Evolutionary conservation across 1,140 invertebrate species (phyloP).

Genomic region (Drosophila navojoa): DNA sequence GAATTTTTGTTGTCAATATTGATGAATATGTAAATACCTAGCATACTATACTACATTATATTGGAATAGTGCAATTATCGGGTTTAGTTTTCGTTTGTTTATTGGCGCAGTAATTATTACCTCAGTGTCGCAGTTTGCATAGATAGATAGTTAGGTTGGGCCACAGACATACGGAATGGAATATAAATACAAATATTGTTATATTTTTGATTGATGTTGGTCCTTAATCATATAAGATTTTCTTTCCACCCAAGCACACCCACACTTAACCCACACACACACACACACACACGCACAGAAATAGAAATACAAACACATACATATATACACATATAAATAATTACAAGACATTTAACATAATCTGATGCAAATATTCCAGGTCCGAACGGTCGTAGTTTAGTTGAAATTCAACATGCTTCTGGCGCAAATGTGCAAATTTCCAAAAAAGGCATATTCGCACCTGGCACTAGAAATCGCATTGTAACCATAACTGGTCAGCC

Average conservation of each 20-base stretch:
- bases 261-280: slow-evolving; percentile 1
- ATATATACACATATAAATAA: slow-evolving; percentile 16
- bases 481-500: slow-evolving; percentile 96
- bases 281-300: too few species aligned
- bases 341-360: slow-evolving; percentile 60
- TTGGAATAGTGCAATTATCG: slow-evolving; percentile 53
- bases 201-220: not conserved
- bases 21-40: slow-evolving; percentile 14
- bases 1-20: slow-evolving; percentile 58
- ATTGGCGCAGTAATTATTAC: slow-evolving; percentile 52
- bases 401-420: slow-evolving; percentile 98
- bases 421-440: slow-evolving; percentile 99
- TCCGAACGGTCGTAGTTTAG: slow-evolving; percentile 96
- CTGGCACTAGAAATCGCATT: slow-evolving; percentile 97
- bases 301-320: slow-evolving; percentile 12
- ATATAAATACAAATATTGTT: not conserved
- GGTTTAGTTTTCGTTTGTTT: slow-evolving; percentile 53
- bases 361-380: slow-evolving; percentile 85
- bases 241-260: not conserved
- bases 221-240: not conserved
- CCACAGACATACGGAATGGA: slow-evolving; percentile 12
- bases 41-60: slow-evolving; percentile 13
- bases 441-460: slow-evolving; percentile 98
- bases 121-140: slow-evolving; percentile 60
- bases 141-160: slow-evolving; percentile 56